Percentiles rank a stretch among this genome's conserved stretches.
Conservation (phyloP, 23 tunicate species). For the Phallusia fumigata region DNA sequence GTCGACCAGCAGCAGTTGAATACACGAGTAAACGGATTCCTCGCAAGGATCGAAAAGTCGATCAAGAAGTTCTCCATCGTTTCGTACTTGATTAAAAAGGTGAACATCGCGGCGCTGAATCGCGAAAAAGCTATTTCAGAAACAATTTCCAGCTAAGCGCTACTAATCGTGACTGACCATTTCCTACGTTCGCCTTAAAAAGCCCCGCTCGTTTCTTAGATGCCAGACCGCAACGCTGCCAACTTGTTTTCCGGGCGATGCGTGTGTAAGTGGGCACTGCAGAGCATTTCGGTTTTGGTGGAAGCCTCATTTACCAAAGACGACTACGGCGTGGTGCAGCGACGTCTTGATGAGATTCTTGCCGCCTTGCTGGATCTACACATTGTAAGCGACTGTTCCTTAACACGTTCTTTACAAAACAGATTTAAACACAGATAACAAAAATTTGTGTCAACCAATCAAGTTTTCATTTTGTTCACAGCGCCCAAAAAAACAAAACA, state of each 20-base stretch:
- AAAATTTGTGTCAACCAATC: too few species aligned
- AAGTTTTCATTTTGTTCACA: too few species aligned
- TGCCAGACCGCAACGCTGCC: conserved; percentile 34
- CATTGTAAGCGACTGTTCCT: conserved; percentile 28
- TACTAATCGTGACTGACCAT: not conserved
- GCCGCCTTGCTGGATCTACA: conserved; percentile 41
- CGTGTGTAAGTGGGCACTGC: conserved; percentile 64
- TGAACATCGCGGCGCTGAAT: not conserved
- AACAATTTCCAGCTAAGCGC: not conserved
- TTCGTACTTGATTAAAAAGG: conserved; percentile 33
- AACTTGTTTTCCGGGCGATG: conserved; percentile 46
- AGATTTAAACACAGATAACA: too few species aligned
- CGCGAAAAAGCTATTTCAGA: not conserved
- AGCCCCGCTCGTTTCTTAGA: not conserved
- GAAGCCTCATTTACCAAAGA: conserved; percentile 68
- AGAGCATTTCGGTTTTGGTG: conserved; percentile 47
- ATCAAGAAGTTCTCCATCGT: conserved; percentile 2
- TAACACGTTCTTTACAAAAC: too few species aligned
- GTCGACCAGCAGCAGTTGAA: not conserved
- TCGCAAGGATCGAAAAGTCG: not conserved
- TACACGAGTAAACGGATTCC: not conserved
- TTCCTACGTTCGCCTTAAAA: conserved; percentile 7
- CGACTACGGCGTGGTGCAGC: conserved; percentile 75
- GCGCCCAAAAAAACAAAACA: too few species aligned
- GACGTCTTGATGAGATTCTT: conserved; percentile 49